Evolutionary conservation across 2,797 vertebrate species (phyloP), one percentile per base, ranked within the genome.

Genomic region (Zenarchopterus dispar): DNA sequence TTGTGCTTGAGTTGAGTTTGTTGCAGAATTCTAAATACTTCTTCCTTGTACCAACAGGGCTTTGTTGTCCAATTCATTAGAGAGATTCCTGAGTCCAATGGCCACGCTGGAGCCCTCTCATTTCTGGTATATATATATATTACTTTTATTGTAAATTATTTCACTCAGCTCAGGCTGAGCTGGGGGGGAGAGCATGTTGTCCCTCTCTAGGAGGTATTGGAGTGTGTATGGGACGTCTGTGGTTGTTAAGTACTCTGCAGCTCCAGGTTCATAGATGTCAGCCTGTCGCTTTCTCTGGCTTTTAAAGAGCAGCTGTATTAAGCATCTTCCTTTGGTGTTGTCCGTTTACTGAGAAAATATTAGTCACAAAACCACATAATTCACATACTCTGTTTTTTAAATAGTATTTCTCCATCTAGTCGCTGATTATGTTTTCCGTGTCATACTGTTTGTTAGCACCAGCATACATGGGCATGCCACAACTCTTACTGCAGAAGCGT

Each of bases 1-100:
- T 84, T 90, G 88, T 91, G 81, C 79, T 87, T 76, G 55, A 87
- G 80, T 77, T 87, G 44, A 84, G 50, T 90, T 76, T 92, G 84
- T 85, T 79, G 77, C 75, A 73, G 80, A 64, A 86, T 90, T 93
- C 92, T 93, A 92, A 93, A 93, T 91, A 78, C 92, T 86, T 93
- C 88, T 92, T 92, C 87, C 91, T 93, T 92, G 89, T 93, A 90
- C 88, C 92, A 93, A 92, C 92, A 93, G 92, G 92, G 92, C 91
- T 90, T 93, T 92, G 85, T 92, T 94, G 91, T 94, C 91, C 91
- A 92, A 93, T 93, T 93, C 92, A 92, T 93, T 94, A 92, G 90
- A 91, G 88, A 91, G 91, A 92, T 92, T 94, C 90, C 91, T 93
- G 90, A 92, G 89, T 88, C 91, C 90, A 86, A 89, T 92, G 92